Evolutionary conservation across 2,888 invertebrate genomes (phyloP).

Genomic region (Pristionchus mayeri): DNA sequence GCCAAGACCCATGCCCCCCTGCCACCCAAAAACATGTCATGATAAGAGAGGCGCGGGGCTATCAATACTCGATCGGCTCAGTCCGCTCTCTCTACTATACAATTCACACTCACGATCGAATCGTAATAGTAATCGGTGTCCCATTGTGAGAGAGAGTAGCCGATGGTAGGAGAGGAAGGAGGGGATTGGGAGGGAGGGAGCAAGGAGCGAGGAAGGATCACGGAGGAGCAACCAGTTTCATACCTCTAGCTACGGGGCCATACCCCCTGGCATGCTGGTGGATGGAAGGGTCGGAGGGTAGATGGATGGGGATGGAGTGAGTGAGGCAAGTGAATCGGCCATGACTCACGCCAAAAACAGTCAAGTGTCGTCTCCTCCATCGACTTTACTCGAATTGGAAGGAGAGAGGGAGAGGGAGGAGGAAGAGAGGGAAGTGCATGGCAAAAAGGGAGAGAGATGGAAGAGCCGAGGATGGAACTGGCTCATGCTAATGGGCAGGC

Average conservation of each 20-base stretch:
- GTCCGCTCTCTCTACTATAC: not conserved
- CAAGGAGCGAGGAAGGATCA: not conserved
- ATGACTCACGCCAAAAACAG: conserved; percentile 7
- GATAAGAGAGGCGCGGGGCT: not conserved
- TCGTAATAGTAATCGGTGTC: not conserved
- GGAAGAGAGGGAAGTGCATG: not conserved
- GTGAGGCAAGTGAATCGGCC: not conserved
- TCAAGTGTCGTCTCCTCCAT: conserved; percentile 1
- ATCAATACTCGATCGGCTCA: not conserved
- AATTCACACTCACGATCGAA: not conserved
- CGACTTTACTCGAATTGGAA: not conserved
- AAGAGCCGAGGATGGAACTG: not conserved
- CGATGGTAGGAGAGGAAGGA: not conserved
- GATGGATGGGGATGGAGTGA: not conserved
- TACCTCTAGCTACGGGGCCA: not conserved
- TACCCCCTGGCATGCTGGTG: not conserved
- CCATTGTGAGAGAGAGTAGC: not conserved
- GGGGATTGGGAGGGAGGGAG: not conserved
- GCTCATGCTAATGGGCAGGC: not conserved
- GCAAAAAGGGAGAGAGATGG: not conserved
- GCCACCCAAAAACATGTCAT: conserved; percentile 14
- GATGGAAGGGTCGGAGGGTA: not conserved
- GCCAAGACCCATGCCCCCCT: conserved; percentile 2
- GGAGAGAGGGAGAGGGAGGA: not conserved
- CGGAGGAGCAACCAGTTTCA: conserved; percentile 20